phyloP scores from a whole-genome alignment of 2,888 invertebrate species.

The Lissonota sp. region DNA sequence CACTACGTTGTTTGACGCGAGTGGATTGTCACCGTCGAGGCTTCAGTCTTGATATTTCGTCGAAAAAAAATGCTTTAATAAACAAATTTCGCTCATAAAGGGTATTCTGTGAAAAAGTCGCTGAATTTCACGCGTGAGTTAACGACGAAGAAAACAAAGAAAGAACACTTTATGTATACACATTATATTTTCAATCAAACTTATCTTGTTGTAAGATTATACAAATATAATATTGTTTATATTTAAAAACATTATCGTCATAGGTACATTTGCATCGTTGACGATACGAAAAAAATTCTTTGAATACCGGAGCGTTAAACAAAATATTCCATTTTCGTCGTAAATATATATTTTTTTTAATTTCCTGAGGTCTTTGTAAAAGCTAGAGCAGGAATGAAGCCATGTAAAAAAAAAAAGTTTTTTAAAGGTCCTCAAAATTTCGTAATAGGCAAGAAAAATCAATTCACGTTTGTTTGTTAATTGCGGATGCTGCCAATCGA shows the following conservation, averaged over 20 bases:
- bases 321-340: constrained; percentile 1
- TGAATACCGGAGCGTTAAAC: constrained; percentile 59
- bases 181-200: constrained; percentile 61
- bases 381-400: no score
- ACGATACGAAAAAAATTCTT: background rate
- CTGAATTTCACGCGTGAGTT: background rate
- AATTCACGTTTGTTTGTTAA: no score
- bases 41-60: constrained; percentile 53
- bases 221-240: constrained; percentile 77
- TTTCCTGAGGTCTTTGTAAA: no score
- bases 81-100: background rate
- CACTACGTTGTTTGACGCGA: constrained; percentile 82
- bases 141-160: constrained; percentile 3
- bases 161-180: constrained; percentile 50
- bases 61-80: constrained; percentile 69
- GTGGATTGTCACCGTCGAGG: constrained; percentile 58
- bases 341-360: no score
- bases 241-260: constrained; percentile 74
- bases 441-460: no score
- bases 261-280: no score
- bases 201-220: constrained; percentile 74
- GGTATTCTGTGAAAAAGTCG: background rate
- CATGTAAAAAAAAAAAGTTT: no score
- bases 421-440: no score
- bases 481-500: no score